These are phyloP conservation scores for Seriola rivoliana DNA, from an alignment of 2,113 vertebrate genomes.

Conservation along the genomic window DNA sequence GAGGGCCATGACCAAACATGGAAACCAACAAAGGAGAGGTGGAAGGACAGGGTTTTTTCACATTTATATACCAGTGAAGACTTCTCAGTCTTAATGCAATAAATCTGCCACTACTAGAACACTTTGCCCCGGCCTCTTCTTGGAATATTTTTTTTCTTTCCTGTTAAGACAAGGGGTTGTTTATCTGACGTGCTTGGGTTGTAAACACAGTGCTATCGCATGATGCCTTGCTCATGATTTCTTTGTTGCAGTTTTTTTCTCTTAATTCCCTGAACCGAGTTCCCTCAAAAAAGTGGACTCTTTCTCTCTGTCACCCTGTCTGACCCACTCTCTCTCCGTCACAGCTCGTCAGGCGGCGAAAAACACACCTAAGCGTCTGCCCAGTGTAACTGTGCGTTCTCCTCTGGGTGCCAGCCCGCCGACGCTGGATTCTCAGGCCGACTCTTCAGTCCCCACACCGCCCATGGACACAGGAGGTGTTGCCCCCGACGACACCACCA, in stretches of 20 bases:
- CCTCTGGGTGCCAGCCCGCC: constrained; percentile 92
- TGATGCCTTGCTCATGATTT: neutral
- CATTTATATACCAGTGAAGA: no score
- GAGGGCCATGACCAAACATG: neutral
- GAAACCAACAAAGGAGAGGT: neutral
- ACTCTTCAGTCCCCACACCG: constrained; percentile 81
- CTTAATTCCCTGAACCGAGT: neutral
- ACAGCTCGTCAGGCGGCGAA: constrained; percentile 95
- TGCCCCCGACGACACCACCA: constrained; percentile 82
- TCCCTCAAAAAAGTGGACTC: neutral
- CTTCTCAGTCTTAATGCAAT: neutral
- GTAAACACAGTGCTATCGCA: neutral
- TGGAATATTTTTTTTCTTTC: neutral
- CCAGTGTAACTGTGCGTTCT: constrained; percentile 93
- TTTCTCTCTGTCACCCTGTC: constrained; percentile 7
- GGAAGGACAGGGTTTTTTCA: neutral
- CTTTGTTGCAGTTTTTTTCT: neutral
- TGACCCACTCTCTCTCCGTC: constrained; percentile 37
- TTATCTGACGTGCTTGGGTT: neutral
- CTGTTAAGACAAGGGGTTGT: neutral
- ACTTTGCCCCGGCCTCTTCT: neutral
- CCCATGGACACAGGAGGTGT: constrained; percentile 66
- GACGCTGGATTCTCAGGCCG: constrained; percentile 87
- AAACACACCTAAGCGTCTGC: constrained; percentile 92
- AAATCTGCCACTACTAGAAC: neutral